Evolutionary conservation across 2,888 invertebrate species (phyloP), one percentile per base, ranked within the genome.

Genomic region (Tetrapedia diversipes): DNA sequence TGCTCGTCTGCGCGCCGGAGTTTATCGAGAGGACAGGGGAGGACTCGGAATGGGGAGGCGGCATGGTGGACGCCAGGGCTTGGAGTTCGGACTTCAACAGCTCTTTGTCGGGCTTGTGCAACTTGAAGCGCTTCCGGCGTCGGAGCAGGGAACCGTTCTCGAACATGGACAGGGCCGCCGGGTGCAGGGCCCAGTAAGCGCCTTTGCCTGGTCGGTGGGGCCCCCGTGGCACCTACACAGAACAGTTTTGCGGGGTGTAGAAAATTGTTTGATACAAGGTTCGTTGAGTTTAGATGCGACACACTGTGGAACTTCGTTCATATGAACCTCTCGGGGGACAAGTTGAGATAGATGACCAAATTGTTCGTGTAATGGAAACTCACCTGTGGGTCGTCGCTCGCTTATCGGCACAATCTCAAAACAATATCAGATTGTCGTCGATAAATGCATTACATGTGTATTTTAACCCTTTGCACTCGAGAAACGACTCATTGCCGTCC

Each of bases 131-230:
- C 91, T 97, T 97, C 77, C 97, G 93, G 51, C 97, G 93, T 34
- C 97, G 93, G 39, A 97, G 92, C 73, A 97, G 94, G 63, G 96
- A 96, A 27, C 98, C 98, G 92, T 98, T 98, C 90, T 98, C 96
- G 92, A 97, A 97, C 96, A 97, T 97, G 89, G 96, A 95, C 77
- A 96, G 94, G 37, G 96, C 96, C 57, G 95, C 94, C 11, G 96
- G 96, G 89, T 96, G 96, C 53, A 96, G 92, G 0, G 96, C 96
- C 96, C 96, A 97, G 90, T 96, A 96, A 45, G 96, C 96, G n/a
- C 96, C 96, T 92, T 96, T 96, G 47, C 96, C 96, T 0, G 96
- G 96, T 47, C 96, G 92, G 91, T 95, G 96, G 0, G 96, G 96
- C 68, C 95, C 93, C 39, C 96, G 92, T 32, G 96, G 97, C 77